These are phyloP conservation scores for Orthonevra nobilis DNA, from an alignment of 2,888 invertebrate genomes.

Conservation along the genomic window DNA sequence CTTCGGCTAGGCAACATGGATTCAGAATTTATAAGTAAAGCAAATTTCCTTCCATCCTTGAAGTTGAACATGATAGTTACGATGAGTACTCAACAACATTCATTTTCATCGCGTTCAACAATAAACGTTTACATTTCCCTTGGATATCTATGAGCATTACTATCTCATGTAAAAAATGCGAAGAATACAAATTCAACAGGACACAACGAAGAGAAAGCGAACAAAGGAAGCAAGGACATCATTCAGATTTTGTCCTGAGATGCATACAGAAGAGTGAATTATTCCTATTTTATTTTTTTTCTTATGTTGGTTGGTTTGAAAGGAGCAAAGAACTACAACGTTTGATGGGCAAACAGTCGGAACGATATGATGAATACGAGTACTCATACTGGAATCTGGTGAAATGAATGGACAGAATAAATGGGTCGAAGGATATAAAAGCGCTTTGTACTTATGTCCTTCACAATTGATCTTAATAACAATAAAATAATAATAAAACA, in stretches of 20 bases:
- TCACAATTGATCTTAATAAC: too few species aligned
- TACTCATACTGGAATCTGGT: too few species aligned
- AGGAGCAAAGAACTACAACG: background rate
- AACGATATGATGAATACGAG: too few species aligned
- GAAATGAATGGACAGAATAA: too few species aligned
- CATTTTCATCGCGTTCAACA: slow-evolving; percentile 3
- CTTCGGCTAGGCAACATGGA: too few species aligned
- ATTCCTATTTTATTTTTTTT: background rate
- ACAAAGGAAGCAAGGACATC: slow-evolving; percentile 18
- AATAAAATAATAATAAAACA: too few species aligned
- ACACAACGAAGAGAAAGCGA: background rate
- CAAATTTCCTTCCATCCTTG: slow-evolving; percentile 3
- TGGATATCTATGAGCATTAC: background rate
- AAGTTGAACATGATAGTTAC: background rate
- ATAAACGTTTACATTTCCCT: slow-evolving; percentile 16
- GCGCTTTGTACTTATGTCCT: too few species aligned
- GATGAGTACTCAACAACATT: slow-evolving; percentile 19
- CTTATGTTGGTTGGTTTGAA: background rate
- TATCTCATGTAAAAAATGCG: background rate
- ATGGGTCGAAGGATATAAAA: too few species aligned
- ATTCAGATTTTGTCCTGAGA: slow-evolving; percentile 19
- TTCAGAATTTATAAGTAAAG: background rate
- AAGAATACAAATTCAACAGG: background rate
- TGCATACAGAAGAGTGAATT: slow-evolving; percentile 8
- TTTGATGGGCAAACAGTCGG: background rate